Conservation (phyloP, 2,888 invertebrate genomes). For the Cepaea hortensis region DNA sequence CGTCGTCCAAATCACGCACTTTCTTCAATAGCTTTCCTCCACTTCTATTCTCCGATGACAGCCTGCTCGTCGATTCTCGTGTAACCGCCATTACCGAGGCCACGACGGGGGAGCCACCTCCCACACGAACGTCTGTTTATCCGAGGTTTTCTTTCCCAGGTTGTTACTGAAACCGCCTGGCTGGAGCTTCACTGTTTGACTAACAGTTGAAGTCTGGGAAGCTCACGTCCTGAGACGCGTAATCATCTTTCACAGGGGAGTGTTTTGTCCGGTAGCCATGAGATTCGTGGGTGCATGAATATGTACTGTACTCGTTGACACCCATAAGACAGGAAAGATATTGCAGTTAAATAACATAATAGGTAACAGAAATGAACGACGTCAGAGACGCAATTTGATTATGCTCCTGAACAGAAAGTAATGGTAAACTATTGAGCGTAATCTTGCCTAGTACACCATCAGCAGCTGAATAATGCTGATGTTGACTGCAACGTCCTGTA, state of each 20-base stretch:
- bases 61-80: neutral
- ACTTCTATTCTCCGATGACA: conserved; percentile 15
- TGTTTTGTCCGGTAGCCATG: too few species aligned
- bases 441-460: too few species aligned
- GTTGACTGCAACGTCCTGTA: too few species aligned
- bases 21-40: conserved; percentile 14
- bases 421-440: too few species aligned
- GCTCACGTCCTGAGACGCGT: neutral
- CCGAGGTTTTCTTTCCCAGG: neutral
- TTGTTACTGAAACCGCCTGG: conserved; percentile 9
- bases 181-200: neutral
- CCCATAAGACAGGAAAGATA: too few species aligned
- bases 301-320: too few species aligned
- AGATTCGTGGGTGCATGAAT: too few species aligned
- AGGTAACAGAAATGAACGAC: too few species aligned
- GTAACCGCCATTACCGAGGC: conserved; percentile 12
- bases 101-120: neutral
- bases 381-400: too few species aligned
- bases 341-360: too few species aligned
- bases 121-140: conserved; percentile 23
- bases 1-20: conserved; percentile 18
- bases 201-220: conserved; percentile 9
- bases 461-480: too few species aligned
- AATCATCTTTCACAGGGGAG: neutral
- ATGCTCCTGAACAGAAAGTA: too few species aligned